Conservation (phyloP, 2,888 invertebrate species). For the Epicampocera succincta region DNA sequence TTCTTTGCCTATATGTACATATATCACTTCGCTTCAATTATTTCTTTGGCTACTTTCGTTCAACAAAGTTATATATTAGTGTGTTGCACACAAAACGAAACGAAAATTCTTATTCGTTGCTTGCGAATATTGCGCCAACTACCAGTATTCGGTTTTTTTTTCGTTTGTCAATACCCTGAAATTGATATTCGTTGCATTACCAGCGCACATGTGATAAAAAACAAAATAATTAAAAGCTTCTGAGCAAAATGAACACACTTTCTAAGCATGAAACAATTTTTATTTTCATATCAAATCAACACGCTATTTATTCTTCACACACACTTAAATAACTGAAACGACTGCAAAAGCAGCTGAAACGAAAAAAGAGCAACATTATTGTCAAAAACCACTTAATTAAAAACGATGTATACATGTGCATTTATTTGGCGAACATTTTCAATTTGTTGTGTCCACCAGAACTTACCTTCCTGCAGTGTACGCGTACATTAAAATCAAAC, state of each 20-base stretch:
- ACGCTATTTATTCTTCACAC: slow-evolving; percentile 5
- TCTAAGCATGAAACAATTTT: slow-evolving; percentile 8
- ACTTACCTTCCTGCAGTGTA: neutral
- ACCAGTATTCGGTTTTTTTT: no score
- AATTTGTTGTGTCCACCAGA: slow-evolving; percentile 50
- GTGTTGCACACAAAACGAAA: no score
- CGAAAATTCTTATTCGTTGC: no score
- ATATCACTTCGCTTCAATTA: no score
- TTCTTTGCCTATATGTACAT: no score
- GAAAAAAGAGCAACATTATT: neutral
- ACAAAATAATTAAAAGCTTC: neutral
- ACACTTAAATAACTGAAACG: slow-evolving; percentile 1
- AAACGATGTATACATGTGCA: slow-evolving; percentile 49
- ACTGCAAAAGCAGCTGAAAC: neutral
- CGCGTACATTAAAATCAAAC: slow-evolving; percentile 17
- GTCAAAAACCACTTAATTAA: slow-evolving; percentile 54
- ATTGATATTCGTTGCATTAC: no score
- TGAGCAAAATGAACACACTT: neutral
- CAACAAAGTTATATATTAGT: no score
- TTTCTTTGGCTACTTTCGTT: no score
- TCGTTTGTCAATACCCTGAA: no score
- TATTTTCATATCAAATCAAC: slow-evolving; percentile 5
- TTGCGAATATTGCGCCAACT: no score
- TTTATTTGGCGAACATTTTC: slow-evolving; percentile 45
- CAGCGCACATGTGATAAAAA: no score